A percentile compares a stretch with the other conserved stretches of the same genome.
These are phyloP conservation scores for Itoplectis maculator DNA, from an alignment of 2,888 invertebrate genomes.

Conservation along the genomic window DNA sequence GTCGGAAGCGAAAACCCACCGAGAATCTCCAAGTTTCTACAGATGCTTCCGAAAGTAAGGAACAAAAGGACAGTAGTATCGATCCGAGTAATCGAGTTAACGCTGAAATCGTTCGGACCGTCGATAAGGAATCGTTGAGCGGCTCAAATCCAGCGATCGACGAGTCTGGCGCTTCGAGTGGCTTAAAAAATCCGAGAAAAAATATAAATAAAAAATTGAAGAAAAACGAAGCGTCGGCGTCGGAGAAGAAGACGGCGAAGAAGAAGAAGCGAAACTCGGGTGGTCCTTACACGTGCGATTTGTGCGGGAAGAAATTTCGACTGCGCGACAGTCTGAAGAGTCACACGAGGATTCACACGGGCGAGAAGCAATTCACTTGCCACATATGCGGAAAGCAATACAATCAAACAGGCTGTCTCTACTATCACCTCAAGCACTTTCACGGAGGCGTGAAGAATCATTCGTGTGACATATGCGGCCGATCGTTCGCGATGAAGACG, in stretches of 20 bases:
- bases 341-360: conserved; percentile 73
- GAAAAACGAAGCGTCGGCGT: not conserved
- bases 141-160: not conserved
- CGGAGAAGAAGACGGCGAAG: conserved; percentile 27
- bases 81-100: too few species aligned
- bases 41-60: not conserved
- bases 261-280: conserved; percentile 27
- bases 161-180: not conserved
- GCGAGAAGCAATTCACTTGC: conserved; percentile 83
- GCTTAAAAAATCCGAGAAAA: not conserved
- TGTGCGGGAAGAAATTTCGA: conserved; percentile 74
- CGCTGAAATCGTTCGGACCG: not conserved
- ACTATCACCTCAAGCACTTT: conserved; percentile 86
- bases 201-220: not conserved
- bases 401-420: conserved; percentile 85
- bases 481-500: conserved; percentile 85
- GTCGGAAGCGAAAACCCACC: not conserved
- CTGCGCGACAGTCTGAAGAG: conserved; percentile 70
- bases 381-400: conserved; percentile 85
- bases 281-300: conserved; percentile 68
- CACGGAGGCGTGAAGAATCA: conserved; percentile 85
- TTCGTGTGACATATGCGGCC: conserved; percentile 85
- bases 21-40: not conserved
- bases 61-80: not conserved
- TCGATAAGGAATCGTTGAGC: not conserved